Conservation (phyloP, 2,113 vertebrate genomes). For the Sisor rabdophorus region DNA sequence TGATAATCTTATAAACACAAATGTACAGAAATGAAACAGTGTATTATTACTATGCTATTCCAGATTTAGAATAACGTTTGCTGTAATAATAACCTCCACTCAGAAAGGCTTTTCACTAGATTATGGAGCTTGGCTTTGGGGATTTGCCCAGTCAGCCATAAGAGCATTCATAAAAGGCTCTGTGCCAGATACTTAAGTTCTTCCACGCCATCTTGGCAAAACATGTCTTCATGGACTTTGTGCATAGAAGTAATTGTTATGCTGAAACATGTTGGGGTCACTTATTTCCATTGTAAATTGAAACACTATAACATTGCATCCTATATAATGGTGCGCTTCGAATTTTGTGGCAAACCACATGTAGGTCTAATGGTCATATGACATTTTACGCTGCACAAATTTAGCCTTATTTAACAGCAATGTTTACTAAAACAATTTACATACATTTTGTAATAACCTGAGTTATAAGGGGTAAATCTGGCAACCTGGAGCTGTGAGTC, state of each 20-base stretch:
- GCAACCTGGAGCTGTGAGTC: background rate
- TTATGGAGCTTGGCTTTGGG: background rate
- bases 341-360: background rate
- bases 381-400: background rate
- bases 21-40: background rate
- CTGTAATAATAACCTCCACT: background rate
- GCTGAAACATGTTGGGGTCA: background rate
- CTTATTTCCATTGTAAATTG: background rate
- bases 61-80: background rate
- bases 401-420: background rate
- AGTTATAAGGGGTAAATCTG: background rate
- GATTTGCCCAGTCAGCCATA: too few relatives aligned
- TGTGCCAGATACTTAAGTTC: background rate
- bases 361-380: background rate
- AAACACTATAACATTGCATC: background rate
- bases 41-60: background rate
- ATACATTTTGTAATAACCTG: background rate
- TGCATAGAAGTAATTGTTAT: background rate
- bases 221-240: background rate
- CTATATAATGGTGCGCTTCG: background rate
- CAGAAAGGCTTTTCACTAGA: background rate
- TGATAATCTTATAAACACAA: background rate
- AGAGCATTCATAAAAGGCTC: background rate
- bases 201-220: background rate
- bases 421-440: background rate